A percentile compares a stretch with the other conserved stretches of the same genome.
Evolutionary conservation across 1,140 invertebrate species (phyloP).

Genomic region (Neuroterus valhalla): DNA sequence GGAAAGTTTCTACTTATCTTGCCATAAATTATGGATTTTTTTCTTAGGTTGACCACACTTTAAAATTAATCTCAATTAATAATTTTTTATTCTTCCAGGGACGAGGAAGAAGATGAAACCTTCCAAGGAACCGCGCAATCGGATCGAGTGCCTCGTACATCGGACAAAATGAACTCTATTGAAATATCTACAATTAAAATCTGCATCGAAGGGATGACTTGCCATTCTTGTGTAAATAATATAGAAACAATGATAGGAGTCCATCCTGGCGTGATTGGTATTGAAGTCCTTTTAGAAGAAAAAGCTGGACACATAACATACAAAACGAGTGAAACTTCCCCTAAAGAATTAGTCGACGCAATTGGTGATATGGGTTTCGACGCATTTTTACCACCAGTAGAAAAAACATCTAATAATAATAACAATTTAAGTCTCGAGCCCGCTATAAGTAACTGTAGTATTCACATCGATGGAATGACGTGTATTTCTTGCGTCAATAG

Average conservation of each 20-base stretch:
- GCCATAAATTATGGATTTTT: background rate
- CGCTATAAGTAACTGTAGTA: conserved; percentile 58
- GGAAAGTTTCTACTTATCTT: no score
- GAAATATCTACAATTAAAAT: conserved; percentile 59
- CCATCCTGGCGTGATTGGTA: conserved; percentile 77
- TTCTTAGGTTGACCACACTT: conserved; percentile 7
- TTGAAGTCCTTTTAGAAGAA: conserved; percentile 78
- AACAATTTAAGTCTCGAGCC: conserved; percentile 72
- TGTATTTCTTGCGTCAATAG: conserved; percentile 88
- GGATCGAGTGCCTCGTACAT: conserved; percentile 53
- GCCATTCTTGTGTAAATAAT: conserved; percentile 86
- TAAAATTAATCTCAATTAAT: conserved; percentile 1
- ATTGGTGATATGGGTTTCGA: conserved; percentile 85
- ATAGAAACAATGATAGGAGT: conserved; percentile 81
- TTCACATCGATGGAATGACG: conserved; percentile 87
- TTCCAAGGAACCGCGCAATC: conserved; percentile 58
- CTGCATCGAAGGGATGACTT: conserved; percentile 87
- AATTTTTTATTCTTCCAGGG: conserved; percentile 55
- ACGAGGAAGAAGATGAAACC: conserved; percentile 60
- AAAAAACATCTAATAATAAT: conserved; percentile 25
- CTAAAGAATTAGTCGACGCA: conserved; percentile 77
- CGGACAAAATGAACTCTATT: conserved; percentile 33
- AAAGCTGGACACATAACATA: conserved; percentile 79
- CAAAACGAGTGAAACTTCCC: conserved; percentile 69
- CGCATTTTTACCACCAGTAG: conserved; percentile 59